Evolutionary conservation across 1,140 invertebrate genomes (phyloP).

Genomic region (Phortica variegata): DNA sequence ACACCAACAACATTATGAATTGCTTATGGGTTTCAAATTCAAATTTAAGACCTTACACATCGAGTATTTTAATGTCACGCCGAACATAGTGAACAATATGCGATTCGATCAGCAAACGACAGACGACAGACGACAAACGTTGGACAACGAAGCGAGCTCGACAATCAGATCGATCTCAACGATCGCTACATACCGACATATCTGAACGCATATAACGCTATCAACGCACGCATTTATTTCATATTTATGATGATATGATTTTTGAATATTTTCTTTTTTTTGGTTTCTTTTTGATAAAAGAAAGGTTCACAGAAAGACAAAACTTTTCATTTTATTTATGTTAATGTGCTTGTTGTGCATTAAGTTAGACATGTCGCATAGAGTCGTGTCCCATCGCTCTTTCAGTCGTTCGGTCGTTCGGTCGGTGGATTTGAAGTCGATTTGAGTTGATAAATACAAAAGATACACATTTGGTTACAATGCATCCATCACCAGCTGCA

Average conservation of each 20-base stretch:
- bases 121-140: slow-evolving; percentile 3
- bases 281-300: slow-evolving; percentile 43
- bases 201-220: slow-evolving; percentile 51
- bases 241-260: slow-evolving; percentile 50
- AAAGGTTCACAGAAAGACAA: slow-evolving; percentile 15
- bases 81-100: slow-evolving; percentile 44
- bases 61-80: slow-evolving; percentile 52
- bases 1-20: slow-evolving; percentile 23
- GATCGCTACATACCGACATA: slow-evolving; percentile 37
- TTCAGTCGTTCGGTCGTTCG: no score
- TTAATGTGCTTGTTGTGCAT: no score
- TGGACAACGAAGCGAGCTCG: not conserved
- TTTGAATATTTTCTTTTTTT: slow-evolving; percentile 5
- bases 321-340: slow-evolving; percentile 42
- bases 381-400: no score
- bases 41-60: slow-evolving; percentile 55
- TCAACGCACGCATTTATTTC: slow-evolving; percentile 54
- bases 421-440: no score
- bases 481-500: no score
- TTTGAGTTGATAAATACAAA: no score
- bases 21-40: slow-evolving; percentile 53
- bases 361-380: no score
- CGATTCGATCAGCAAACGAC: slow-evolving; percentile 8
- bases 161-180: slow-evolving; percentile 24
- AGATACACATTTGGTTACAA: no score